Evolutionary conservation across 2,113 vertebrate species (phyloP), one percentile per base, ranked within the genome.

Genomic region (Malurus cyaneus): DNA sequence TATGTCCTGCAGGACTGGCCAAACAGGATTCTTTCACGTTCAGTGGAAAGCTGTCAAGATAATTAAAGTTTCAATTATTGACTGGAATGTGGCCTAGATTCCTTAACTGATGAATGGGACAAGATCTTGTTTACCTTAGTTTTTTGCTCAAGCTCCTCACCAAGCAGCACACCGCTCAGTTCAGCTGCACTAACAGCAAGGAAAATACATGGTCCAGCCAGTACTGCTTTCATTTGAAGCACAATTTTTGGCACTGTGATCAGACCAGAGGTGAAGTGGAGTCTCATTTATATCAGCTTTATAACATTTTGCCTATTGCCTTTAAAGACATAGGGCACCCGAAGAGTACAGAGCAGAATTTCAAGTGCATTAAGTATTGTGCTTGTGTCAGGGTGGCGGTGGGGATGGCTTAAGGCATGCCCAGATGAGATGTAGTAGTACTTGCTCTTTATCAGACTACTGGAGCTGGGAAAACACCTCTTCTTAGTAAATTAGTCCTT

Each of bases 41-140:
- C 77, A 72, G 69, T 42, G 57, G 77, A 95, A 94, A 91, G 72
- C 83, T 86, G 83, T 92, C 89, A 79, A 81, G 95, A 88, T 83
- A 96, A 95, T 95, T 92, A 91, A 92, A 20, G 13, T 89, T 94
- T 94, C 83, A 88, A 81, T 94, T 84, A 89, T 78, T 92, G 93
- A 84, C 89, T 85, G 91, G 92, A 91, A 92, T 64, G 73, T 6
- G 14, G 44, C 77, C 94, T 91, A 74, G 49, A 94, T 94, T 87
- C 69, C 79, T 94, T 65, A 83, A 65, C 72, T 61, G 73, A 80
- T 79, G 65, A 71, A 71, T 78, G 61, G 49, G 61, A 76, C 32
- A 66, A 90, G 65, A 80, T 92, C 61, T 81, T 92, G 59, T 85
- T 92, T 91, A 91, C 61, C 41, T 52, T 44, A 15, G 2, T 8